Evolutionary conservation across 1,140 invertebrate species (phyloP).

Genomic region (Drosophila simulans): DNA sequence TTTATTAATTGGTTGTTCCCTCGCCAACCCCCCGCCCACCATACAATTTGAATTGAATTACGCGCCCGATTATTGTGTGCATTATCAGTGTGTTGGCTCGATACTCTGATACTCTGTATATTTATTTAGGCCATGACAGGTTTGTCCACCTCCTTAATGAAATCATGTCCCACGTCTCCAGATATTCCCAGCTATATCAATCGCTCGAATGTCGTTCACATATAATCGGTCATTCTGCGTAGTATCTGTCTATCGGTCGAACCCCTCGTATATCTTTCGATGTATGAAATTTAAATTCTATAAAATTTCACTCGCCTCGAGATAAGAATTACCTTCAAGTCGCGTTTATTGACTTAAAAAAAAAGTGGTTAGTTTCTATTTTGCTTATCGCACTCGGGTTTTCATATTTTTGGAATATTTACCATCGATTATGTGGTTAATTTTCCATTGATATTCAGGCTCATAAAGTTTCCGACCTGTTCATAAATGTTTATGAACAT

Average conservation of each 20-base stretch:
- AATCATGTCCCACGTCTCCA: constrained; percentile 6
- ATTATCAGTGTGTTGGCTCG: constrained; percentile 29
- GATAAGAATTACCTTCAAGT: constrained; percentile 24
- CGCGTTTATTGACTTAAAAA: constrained; percentile 14
- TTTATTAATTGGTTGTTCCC: constrained; percentile 50
- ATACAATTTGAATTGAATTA: constrained; percentile 53
- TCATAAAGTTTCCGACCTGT: background rate
- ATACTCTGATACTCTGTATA: background rate
- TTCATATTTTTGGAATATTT: constrained; percentile 4
- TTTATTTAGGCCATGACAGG: constrained; percentile 52
- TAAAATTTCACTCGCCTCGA: background rate
- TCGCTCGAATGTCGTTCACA: constrained; percentile 12
- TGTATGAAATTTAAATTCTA: constrained; percentile 37
- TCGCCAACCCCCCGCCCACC: background rate
- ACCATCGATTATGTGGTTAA: background rate
- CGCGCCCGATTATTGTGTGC: constrained; percentile 49
- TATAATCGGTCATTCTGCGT: constrained; percentile 33
- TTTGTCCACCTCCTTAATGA: constrained; percentile 31
- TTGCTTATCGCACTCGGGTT: constrained; percentile 23
- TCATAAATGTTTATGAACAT: background rate
- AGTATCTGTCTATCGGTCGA: background rate
- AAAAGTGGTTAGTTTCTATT: constrained; percentile 18
- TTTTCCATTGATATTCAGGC: background rate
- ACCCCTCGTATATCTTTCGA: background rate
- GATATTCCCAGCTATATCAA: constrained; percentile 7